Base-by-base conservation (phyloP, 2,797 vertebrate genomes). In the Sebastes diploproa region DNA sequence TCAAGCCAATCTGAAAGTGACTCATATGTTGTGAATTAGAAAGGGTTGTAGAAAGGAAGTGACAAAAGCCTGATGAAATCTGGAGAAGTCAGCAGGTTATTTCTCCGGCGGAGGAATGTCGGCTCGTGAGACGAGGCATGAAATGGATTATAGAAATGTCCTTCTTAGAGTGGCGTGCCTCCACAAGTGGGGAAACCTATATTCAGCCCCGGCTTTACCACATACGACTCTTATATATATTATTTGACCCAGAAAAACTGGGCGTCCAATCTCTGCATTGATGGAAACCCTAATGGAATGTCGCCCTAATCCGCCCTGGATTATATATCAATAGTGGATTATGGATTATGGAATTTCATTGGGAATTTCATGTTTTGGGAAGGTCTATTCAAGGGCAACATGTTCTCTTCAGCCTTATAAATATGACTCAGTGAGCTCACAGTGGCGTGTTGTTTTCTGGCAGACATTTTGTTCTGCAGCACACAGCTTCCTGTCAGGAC, bases 241-340 rank as follows among this genome's bases (percentile, higher is more conserved):
- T 60, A 73, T 85, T 66, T 92, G 94, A 93, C 91, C 91, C 80
- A 92, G 91, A 93, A 90, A 93, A 36, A 36, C 68, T 18, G 29
- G 42, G 55, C n/a, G 58, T 82, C 69, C 77, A 86, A 69, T 85
- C 85, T 85, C 80, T 79, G 68, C 82, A 82, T 85, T 86, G 80
- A 83, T 59, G 59, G 42, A 27, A 64, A 68, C 32, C 14, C 60
- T 74, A 82, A 83, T 89, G 84, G 78, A 89, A 88, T 84, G 72
- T 52, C 11, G 60, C 30, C 61, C 61, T 93, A 93, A 93, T 93
- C 91, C 65, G 4, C 22, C 38, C 58, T 46, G 90, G 91, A 94
- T 94, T 94, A 94, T 77, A 79, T 89, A 90, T 93, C 85, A 88
- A 88, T 91, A 75, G 75, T 82, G 86, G 88, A 91, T 94, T 93